A percentile compares a stretch with the other conserved stretches of the same genome.
Evolutionary conservation across 1,140 invertebrate species (phyloP).

Genomic region (Drosophila yakuba): DNA sequence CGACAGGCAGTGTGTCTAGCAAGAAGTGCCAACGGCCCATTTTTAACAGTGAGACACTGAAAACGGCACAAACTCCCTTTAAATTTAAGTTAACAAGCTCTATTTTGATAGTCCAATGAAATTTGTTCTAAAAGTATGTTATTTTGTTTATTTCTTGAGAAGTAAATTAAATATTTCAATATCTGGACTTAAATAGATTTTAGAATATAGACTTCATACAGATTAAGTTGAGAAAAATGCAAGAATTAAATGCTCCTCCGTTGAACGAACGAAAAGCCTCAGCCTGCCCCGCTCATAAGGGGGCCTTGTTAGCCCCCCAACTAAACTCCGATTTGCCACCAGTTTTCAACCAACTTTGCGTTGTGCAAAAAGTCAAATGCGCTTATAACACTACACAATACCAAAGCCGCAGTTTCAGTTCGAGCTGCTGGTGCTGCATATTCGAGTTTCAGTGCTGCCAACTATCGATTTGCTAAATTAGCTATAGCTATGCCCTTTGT

Average conservation of each 20-base stretch:
- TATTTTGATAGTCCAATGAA: too few species aligned
- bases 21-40: background rate
- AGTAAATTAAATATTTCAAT: too few species aligned
- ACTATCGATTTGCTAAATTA: background rate
- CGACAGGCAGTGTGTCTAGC: conserved; percentile 3
- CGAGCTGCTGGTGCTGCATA: conserved; percentile 21
- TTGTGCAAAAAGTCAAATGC: conserved; percentile 67
- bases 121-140: too few species aligned
- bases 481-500: background rate
- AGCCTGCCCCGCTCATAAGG: background rate
- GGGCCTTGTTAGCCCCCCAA: too few species aligned
- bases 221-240: too few species aligned
- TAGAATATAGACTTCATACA: too few species aligned
- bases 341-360: conserved; percentile 9
- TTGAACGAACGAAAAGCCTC: background rate
- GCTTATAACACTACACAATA: conserved; percentile 67
- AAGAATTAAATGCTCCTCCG: background rate
- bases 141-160: too few species aligned
- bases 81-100: background rate
- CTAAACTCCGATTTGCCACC: background rate
- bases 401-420: conserved; percentile 20
- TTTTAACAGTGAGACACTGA: background rate
- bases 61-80: background rate
- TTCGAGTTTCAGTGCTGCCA: conserved; percentile 11
- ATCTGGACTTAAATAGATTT: too few species aligned